phyloP scores from a whole-genome alignment of 2,113 vertebrate genomes.

The Labeo rohita region DNA sequence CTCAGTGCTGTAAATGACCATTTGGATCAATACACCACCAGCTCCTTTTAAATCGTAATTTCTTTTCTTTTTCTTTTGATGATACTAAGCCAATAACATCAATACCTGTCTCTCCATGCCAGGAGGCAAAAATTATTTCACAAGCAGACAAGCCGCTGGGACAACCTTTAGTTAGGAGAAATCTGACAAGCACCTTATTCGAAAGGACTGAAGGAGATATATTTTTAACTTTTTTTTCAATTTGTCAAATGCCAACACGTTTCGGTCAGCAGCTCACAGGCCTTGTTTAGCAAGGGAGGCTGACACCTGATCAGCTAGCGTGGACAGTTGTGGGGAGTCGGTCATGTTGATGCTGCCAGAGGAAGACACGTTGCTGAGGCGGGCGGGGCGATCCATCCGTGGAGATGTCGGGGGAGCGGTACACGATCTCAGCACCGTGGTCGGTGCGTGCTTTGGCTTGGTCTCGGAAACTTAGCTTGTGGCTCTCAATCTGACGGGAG shows the following conservation, averaged over 20 bases:
- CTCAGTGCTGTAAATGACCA: conserved; percentile 36
- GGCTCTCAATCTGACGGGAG: conserved; percentile 82
- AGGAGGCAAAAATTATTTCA: conserved; percentile 47
- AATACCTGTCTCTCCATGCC: conserved; percentile 32
- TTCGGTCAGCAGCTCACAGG: conserved; percentile 80
- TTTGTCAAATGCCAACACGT: conserved; percentile 60
- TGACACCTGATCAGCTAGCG: conserved; percentile 87
- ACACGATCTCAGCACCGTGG: conserved; percentile 90
- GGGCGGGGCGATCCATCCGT: conserved; percentile 83
- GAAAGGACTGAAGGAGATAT: conserved; percentile 66
- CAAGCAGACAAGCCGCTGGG: conserved; percentile 28
- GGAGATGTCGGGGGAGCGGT: conserved; percentile 64
- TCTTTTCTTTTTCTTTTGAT: background rate
- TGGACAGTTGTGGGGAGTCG: conserved; percentile 88
- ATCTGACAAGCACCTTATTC: conserved; percentile 54
- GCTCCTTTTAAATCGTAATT: conserved; percentile 12
- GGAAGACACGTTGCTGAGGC: conserved; percentile 92
- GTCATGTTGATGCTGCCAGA: conserved; percentile 88
- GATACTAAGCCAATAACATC: conserved; percentile 44
- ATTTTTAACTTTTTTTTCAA: conserved; percentile 61
- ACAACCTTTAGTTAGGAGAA: conserved; percentile 43
- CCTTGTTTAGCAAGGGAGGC: conserved; percentile 93
- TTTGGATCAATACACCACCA: conserved; percentile 46
- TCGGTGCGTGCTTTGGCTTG: conserved; percentile 91
- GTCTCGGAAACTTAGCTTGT: conserved; percentile 91